phyloP scores from a whole-genome alignment of 2,113 vertebrate genomes.

The Melospiza melodia region DNA sequence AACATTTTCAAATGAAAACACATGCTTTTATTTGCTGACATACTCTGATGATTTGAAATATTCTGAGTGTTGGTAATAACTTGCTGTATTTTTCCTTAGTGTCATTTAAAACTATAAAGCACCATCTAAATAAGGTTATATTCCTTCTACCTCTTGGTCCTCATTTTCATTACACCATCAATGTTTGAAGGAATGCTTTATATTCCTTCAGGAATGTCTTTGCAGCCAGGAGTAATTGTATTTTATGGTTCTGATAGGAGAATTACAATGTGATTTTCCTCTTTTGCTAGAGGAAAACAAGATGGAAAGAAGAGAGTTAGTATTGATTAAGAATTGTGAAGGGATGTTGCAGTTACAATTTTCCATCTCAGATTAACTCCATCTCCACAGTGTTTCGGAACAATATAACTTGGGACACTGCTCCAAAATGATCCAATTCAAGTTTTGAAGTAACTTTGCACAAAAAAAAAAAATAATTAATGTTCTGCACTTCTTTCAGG shows the following conservation, averaged over 20 bases:
- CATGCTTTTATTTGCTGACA: neutral
- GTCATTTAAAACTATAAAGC: neutral
- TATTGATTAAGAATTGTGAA: neutral
- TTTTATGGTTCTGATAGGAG: neutral
- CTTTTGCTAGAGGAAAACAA: neutral
- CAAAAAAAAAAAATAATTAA: neutral
- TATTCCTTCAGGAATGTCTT: neutral
- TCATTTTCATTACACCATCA: neutral
- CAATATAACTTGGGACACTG: neutral
- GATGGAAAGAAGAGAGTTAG: neutral
- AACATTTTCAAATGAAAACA: conserved; percentile 5
- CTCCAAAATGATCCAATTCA: neutral
- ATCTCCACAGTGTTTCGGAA: neutral
- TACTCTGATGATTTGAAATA: neutral
- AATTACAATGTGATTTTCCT: neutral
- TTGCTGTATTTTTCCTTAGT: neutral
- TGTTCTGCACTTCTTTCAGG: neutral
- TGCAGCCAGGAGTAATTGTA: neutral
- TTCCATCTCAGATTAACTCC: neutral
- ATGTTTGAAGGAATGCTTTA: neutral
- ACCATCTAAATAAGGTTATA: neutral
- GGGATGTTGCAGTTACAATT: neutral
- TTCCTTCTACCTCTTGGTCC: neutral
- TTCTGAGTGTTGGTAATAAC: neutral
- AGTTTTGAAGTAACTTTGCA: neutral